Conservation (phyloP, 2,113 vertebrate genomes). For the Hipposideros armiger region DNA sequence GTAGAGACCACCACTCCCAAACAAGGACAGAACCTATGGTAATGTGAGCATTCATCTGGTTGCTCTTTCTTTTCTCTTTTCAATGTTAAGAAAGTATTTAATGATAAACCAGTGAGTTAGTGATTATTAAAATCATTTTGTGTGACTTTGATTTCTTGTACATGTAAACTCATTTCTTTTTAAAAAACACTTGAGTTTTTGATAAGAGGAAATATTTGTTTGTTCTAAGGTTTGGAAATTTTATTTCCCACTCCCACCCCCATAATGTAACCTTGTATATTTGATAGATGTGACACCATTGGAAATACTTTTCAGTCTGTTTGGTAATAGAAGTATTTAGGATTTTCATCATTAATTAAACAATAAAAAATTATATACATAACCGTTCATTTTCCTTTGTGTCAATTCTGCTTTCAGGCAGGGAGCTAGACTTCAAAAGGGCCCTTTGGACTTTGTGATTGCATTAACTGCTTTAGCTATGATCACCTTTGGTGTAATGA, state of each 20-base stretch:
- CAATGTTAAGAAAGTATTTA: background rate
- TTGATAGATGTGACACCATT: background rate
- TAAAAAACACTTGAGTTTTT: slow-evolving; percentile 39
- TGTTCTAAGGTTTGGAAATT: slow-evolving; percentile 38
- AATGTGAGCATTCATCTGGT: slow-evolving; percentile 55
- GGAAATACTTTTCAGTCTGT: background rate
- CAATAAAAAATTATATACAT: background rate
- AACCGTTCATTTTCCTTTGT: background rate
- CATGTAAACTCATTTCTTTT: slow-evolving; percentile 36
- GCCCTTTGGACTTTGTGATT: background rate
- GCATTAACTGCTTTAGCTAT: background rate
- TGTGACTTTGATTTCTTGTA: slow-evolving; percentile 39
- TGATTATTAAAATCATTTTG: background rate
- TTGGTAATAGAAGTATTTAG: slow-evolving; percentile 17
- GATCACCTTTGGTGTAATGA: background rate
- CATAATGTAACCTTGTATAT: background rate
- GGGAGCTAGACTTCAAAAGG: background rate
- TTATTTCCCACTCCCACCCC: background rate
- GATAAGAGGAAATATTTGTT: slow-evolving; percentile 13
- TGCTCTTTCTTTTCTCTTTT: slow-evolving; percentile 29
- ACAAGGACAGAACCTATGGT: slow-evolving; percentile 99
- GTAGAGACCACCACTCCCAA: slow-evolving; percentile 95
- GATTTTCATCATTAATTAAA: slow-evolving; percentile 34
- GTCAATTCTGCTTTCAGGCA: background rate
- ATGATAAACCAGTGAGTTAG: background rate